Evolutionary conservation across 2,113 vertebrate genomes (phyloP).

Genomic region (Otolemur garnettii): DNA sequence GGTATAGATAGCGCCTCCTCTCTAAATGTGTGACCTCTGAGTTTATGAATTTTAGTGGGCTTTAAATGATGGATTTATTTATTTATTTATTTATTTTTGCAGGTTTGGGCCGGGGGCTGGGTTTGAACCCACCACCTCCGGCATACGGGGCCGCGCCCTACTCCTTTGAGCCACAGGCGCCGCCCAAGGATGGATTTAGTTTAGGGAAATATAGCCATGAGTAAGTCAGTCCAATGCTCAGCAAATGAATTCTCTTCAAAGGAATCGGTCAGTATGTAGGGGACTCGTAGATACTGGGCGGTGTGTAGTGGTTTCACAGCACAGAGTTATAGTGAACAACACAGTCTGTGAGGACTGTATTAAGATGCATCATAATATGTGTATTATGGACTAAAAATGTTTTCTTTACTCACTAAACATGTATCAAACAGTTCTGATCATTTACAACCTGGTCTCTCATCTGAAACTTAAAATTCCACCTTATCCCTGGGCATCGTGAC

Average conservation of each 20-base stretch:
- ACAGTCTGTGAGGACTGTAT: background rate
- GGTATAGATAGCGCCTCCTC: background rate
- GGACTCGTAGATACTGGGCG: background rate
- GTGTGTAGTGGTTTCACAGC: background rate
- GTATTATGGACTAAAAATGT: background rate
- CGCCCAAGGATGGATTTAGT: background rate
- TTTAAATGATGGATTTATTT: background rate
- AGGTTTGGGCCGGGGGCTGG: too few relatives aligned
- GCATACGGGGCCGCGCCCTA: too few relatives aligned
- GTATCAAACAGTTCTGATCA: background rate
- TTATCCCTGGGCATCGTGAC: background rate
- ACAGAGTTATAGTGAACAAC: background rate
- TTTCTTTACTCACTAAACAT: background rate
- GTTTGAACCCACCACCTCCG: too few relatives aligned
- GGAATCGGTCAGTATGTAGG: background rate
- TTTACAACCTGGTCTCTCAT: background rate
- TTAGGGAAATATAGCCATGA: background rate
- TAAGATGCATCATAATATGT: background rate
- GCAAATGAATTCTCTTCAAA: background rate
- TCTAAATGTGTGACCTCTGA: background rate
- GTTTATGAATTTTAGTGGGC: background rate
- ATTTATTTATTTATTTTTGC: too few relatives aligned
- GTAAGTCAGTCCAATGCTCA: background rate
- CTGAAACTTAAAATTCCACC: background rate
- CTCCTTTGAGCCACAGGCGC: too few relatives aligned